Percentiles rank a stretch among this genome's conserved stretches.
Evolutionary conservation across 2,888 invertebrate species (phyloP).

Genomic region (Agrotis puta): DNA sequence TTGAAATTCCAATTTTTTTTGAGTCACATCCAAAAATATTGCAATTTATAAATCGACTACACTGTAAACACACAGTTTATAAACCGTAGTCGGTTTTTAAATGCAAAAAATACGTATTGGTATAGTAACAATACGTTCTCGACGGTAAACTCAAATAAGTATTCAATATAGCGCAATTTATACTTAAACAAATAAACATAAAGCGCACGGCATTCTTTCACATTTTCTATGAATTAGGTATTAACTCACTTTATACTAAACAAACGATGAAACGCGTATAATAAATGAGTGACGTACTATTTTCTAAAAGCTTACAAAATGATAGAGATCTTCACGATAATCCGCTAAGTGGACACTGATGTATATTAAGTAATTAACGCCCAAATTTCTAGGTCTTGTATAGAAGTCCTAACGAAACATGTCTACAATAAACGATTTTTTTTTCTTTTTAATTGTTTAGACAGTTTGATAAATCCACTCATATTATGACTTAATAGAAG

Average conservation of each 20-base stretch:
- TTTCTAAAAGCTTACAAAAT: conserved; percentile 72
- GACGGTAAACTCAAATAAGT: conserved; percentile 44
- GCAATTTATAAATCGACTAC: conserved; percentile 53
- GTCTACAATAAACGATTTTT: conserved; percentile 25
- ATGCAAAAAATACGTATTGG: conserved; percentile 30
- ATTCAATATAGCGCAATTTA: conserved; percentile 46
- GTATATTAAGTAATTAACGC: conserved; percentile 50
- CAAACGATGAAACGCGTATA: conserved; percentile 68
- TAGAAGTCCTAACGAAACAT: conserved; percentile 21
- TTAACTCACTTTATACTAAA: conserved; percentile 67
- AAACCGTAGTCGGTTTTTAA: conserved; percentile 58
- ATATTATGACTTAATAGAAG: conserved; percentile 24
- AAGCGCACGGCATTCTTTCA: conserved; percentile 36
- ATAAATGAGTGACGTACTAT: conserved; percentile 76
- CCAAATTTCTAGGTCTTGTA: conserved; percentile 27
- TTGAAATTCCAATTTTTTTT: conserved; percentile 69
- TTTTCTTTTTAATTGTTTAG: not conserved
- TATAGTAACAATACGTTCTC: conserved; percentile 32
- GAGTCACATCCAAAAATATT: conserved; percentile 51
- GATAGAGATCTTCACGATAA: conserved; percentile 84
- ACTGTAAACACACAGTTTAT: conserved; percentile 35
- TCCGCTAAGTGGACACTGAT: conserved; percentile 80
- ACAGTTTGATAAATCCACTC: conserved; percentile 17
- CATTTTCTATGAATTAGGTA: conserved; percentile 45
- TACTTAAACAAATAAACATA: conserved; percentile 49